Conservation (phyloP, 1,140 invertebrate species). For the Drosophila fuyamai region DNA sequence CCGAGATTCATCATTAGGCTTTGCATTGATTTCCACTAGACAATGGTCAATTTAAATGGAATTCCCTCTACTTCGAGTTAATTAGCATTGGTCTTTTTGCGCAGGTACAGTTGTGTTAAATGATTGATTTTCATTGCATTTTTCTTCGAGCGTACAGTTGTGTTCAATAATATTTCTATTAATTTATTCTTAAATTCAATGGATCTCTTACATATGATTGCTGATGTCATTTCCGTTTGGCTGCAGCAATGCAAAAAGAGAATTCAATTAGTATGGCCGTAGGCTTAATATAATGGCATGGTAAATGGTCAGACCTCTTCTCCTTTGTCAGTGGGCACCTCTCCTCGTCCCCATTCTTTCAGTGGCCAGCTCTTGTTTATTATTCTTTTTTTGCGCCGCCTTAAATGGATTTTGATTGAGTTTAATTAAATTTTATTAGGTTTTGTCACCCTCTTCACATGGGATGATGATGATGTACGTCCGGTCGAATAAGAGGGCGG, state of each 20-base stretch:
- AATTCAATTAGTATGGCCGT: slow-evolving; percentile 43
- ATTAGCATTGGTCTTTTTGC: slow-evolving; percentile 57
- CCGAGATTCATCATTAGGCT: slow-evolving; percentile 27
- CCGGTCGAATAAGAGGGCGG: slow-evolving; percentile 35
- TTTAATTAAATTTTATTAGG: slow-evolving; percentile 84
- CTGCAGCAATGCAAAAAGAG: slow-evolving; percentile 4
- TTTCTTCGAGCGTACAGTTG: slow-evolving; percentile 9
- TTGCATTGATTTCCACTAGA: slow-evolving; percentile 43
- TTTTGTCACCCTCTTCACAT: slow-evolving; percentile 76
- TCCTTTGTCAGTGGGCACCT: slow-evolving; percentile 4
- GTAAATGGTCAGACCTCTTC: slow-evolving; percentile 21
- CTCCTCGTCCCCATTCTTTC: slow-evolving; percentile 2
- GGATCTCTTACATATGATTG: slow-evolving; percentile 12
- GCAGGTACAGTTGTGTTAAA: slow-evolving; percentile 51
- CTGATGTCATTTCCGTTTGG: slow-evolving; percentile 56
- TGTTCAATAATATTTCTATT: slow-evolving; percentile 40
- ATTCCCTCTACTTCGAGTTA: slow-evolving; percentile 54
- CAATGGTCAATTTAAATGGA: slow-evolving; percentile 69
- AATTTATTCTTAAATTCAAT: neutral
- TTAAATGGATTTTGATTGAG: slow-evolving; percentile 83
- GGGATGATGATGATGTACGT: slow-evolving; percentile 56
- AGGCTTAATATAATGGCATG: slow-evolving; percentile 24
- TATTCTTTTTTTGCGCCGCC: slow-evolving; percentile 53
- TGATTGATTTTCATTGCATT: slow-evolving; percentile 40
- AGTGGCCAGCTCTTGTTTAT: slow-evolving; percentile 27